A percentile compares a stretch with the other conserved stretches of the same genome.
These are phyloP conservation scores for Ciconia stormi DNA, from an alignment of 2,113 vertebrate species.

Conservation along the genomic window DNA sequence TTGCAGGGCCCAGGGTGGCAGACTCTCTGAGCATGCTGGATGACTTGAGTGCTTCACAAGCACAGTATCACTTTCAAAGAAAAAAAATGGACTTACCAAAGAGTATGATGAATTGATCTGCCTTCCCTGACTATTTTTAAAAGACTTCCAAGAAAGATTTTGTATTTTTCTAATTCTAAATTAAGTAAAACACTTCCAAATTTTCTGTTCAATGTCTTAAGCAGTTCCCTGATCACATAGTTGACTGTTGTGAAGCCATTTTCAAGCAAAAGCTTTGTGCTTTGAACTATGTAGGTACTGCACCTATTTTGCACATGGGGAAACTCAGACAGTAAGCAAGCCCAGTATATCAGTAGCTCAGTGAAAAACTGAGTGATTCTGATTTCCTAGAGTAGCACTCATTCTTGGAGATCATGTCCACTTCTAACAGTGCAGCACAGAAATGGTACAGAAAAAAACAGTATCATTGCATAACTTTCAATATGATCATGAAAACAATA, in stretches of 20 bases:
- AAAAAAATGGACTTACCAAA: neutral
- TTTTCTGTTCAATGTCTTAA: neutral
- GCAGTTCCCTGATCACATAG: neutral
- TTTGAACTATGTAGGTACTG: neutral
- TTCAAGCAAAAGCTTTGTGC: neutral
- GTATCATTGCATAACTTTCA: neutral
- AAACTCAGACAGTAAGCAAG: neutral
- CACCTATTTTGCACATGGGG: neutral
- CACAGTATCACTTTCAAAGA: neutral
- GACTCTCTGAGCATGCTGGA: rapidly evolving
- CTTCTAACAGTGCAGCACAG: neutral
- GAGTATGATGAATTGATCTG: neutral
- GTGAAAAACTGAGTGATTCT: neutral
- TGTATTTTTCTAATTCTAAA: neutral
- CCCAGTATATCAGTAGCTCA: neutral
- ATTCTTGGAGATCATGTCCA: neutral
- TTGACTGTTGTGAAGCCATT: neutral
- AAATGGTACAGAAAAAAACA: neutral
- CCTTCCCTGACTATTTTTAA: neutral
- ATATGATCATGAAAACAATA: neutral
- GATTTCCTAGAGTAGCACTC: neutral
- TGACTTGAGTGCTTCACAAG: neutral
- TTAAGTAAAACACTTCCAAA: neutral
- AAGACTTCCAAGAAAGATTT: neutral
- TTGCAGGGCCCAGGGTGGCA: neutral